Base-by-base conservation (phyloP, 2,888 invertebrate genomes). In the Actias luna region DNA sequence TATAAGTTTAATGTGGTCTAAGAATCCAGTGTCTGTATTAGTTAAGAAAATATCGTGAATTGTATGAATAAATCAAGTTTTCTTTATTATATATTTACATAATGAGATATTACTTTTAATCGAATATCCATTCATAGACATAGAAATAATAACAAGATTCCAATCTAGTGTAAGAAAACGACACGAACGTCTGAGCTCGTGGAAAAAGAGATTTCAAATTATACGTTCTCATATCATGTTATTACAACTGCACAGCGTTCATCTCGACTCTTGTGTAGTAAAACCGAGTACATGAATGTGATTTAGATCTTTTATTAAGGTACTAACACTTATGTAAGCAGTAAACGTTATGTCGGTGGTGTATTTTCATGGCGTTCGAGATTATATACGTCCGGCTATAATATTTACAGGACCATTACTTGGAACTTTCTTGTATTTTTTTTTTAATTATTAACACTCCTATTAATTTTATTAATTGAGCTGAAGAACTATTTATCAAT, bases 181-280 rank as follows among this genome's bases (percentile, higher is more conserved):
- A 55, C 75, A 80, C 76, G 69, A 69, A 62, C 67, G 61, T 73
- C 78, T 78, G 78, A 80, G 72, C 74, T 64, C 60, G 67, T 75
- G 80, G 73, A 79, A 83, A 87, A 85, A 84, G 83, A 81, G 80
- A 80, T 81, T 78, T 78, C 76, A 77, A 82, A 84, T 84, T 82
- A 82, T 78, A 77, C 79, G 74, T 79, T 73, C 77, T 72, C 81
- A 80, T 87, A 85, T 85, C 87, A 72, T 87, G 82, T 84, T 86
- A 84, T 86, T 86, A 81, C 84, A 85, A 84, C 79, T 80, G 63
- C 66, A 69, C 75, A 76, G 75, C 70, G 76, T 70, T 78, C 71
- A 71, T 73, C 69, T 60, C 58, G 66, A 62, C 33, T 67, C 68
- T 57, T 58, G 60, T 64, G 35, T n/a, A 60, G 60, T 59, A 71